A percentile compares a stretch with the other conserved stretches of the same genome.
phyloP scores from a whole-genome alignment of 2,113 vertebrate species.

The Bolborhynchus lineola region DNA sequence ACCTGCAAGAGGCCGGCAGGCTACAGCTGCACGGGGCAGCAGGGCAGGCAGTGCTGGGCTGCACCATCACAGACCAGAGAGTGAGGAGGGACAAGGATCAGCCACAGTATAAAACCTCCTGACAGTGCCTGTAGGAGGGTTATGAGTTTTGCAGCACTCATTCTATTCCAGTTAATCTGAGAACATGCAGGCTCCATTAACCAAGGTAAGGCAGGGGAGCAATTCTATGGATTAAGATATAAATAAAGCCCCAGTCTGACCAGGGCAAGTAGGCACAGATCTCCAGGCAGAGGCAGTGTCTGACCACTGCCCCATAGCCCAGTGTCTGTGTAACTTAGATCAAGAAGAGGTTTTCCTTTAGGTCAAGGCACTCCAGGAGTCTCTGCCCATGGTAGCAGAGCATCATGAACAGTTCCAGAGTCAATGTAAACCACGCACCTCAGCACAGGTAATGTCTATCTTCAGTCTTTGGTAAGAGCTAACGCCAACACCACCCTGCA shows the following conservation, averaged over 20 bases:
- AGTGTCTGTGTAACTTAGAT: not conserved
- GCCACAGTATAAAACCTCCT: accelerated
- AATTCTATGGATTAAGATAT: not conserved
- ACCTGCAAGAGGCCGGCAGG: accelerated
- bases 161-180: not conserved
- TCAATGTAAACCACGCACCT: not conserved
- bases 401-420: not conserved
- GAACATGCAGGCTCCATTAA: not conserved
- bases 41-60: not conserved
- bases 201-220: not conserved
- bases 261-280: not conserved
- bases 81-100: not conserved
- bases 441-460: accelerated
- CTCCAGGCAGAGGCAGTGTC: not conserved
- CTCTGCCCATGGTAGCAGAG: not conserved
- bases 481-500: accelerated
- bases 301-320: not conserved
- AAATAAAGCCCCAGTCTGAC: not conserved
- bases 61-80: not conserved
- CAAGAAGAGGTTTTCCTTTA: not conserved
- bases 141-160: not conserved
- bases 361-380: not conserved
- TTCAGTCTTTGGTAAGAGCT: not conserved
- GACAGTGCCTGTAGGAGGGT: not conserved
- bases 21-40: not conserved